Evolutionary conservation across 2,797 vertebrate species (phyloP), one percentile per base, ranked within the genome.

Genomic region (Morelia viridis): DNA sequence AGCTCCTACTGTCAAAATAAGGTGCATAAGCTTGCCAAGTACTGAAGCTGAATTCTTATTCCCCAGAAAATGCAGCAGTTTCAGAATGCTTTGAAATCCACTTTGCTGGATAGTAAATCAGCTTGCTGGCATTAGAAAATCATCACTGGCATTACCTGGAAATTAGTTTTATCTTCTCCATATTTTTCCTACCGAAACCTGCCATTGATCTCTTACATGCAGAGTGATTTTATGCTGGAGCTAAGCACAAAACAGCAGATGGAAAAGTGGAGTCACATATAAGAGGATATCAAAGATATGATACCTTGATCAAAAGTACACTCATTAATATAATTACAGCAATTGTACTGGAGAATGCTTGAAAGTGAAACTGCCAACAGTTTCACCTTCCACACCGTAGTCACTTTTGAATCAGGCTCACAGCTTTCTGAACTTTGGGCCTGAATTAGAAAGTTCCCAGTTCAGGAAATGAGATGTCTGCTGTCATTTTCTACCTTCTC

Each of bases 101-200:
- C 19, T 53, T 68, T 57, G 50, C 26, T 2, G 61, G 5, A 4
- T n/a, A 64, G 89, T 61, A 90, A 91, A 57, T 65, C 80, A 56
- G n/a, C 17, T 22, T 19, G 3, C 61, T 65, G 90, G 62, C 50
- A 86, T 91, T 86, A 91, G 84, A 86, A 91, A 56, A 85, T 26
- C 53, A 13, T 22, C n/a, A 35, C 22, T 65, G n/a, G n/a, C 46
- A 56, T 90, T 85, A 90, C 35, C n/a, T 90, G 76, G 76, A 53
- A 62, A 50, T 46, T 65, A 62, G 89, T 64, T 85, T 85, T 53
- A 68, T 12, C 26, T 57, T 87, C 24, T 58, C 56, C 3, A 2
- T 4, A 58, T 11, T 71, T 86, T 58, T 57, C 62, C 50, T 57
- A 26, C 22, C 3, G 1, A 57, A 90, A 26, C 11, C 62, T 35